These are phyloP conservation scores for Ptilorrhoa leucosticta DNA, from an alignment of 2,113 vertebrate species.

Conservation along the genomic window DNA sequence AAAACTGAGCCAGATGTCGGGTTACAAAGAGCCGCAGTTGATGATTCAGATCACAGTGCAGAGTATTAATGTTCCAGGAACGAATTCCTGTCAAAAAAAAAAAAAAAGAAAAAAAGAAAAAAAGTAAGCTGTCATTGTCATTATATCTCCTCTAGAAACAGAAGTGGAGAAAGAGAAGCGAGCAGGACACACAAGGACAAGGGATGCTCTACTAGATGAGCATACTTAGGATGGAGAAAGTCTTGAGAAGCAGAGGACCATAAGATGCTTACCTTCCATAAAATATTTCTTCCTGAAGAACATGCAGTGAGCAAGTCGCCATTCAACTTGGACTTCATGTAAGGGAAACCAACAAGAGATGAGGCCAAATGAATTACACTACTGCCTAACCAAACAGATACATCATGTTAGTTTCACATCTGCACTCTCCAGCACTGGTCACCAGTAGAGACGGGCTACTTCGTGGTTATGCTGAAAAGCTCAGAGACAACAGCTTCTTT, in stretches of 20 bases:
- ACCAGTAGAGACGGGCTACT: background rate
- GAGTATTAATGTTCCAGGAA: conserved; percentile 84
- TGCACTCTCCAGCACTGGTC: background rate
- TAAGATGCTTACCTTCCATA: background rate
- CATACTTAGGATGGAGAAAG: background rate
- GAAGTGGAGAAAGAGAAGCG: background rate
- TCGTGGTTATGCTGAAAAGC: background rate
- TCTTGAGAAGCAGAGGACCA: background rate
- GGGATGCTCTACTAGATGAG: background rate
- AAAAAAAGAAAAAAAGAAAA: background rate
- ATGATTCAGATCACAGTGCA: conserved; percentile 83
- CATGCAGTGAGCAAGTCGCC: background rate
- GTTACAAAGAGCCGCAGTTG: conserved; percentile 88
- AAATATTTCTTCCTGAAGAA: background rate
- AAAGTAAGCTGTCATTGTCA: background rate
- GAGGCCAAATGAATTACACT: background rate
- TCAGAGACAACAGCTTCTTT: background rate
- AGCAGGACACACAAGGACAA: background rate
- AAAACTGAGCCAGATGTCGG: conserved; percentile 91
- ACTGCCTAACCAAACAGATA: background rate
- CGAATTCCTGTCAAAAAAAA: conserved; percentile 75
- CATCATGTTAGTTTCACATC: background rate
- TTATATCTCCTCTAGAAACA: background rate
- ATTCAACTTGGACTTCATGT: background rate
- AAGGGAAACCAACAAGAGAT: background rate